Base-by-base conservation (phyloP, 2,797 vertebrate species). In the Bradypus variegatus region DNA sequence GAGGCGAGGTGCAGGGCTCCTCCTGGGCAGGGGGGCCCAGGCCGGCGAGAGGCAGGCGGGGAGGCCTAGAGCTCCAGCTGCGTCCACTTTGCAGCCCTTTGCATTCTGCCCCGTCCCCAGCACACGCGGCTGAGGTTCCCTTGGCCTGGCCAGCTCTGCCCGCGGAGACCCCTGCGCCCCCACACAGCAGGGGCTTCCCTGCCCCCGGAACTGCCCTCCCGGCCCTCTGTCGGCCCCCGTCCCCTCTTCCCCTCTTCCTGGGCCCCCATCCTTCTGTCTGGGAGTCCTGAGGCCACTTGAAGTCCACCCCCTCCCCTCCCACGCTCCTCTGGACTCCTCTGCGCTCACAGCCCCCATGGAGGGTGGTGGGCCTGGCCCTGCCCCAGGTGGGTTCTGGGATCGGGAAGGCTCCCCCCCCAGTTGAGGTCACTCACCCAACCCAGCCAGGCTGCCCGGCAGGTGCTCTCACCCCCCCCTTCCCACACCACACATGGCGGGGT, bases 1-100 rank as follows among this genome's bases (percentile, higher is more conserved):
- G 0, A 11, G 5, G 10, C 33, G 13, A 55, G 36, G 76, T 14
- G 5, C 31, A 29, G 70, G 29, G 31, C 50, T 2, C 0, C 27
- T 62, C 77, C 16, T 27, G 55, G 18, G 23, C 3, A 33, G 33
- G 83, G n/a, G 73, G 41, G 48, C 55, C 9, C 0, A 3, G 13
- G 21, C 1, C 45, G 72, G 73, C 29, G 62, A 55, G 27, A 69
- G 23, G 6, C 16, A 16, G 53, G 16, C 3, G 15, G 15, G 14
- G 41, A 45, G 41, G 41, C 41, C 41, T 45, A 8, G 41, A 45
- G 41, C 41, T 45, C 41, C 41, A 45, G 41, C 41, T 45, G 41
- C 41, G 41, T 5, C 50, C 14, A 14, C 50, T 50, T 50, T 9
- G 9, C 50, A 9, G 50, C 3, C 41, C 60, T 45, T 21, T 48